Base-by-base conservation (phyloP, 2,113 vertebrate genomes). In the Lophius piscatorius region DNA sequence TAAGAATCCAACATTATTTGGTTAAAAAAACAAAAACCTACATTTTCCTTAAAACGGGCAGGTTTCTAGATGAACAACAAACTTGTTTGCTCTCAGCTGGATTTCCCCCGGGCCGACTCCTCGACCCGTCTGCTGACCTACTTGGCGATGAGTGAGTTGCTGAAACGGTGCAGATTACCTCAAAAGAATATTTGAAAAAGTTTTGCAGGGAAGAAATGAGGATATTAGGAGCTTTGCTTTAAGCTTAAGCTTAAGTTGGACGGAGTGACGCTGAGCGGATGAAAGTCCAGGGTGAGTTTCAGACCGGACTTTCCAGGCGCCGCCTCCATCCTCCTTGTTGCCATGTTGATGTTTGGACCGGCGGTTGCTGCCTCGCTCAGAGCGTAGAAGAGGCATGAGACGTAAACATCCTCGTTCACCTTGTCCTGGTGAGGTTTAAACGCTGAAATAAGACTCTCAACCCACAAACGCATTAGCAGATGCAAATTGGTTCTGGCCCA, bases 71-170 rank as follows among this genome's bases (percentile, higher is more conserved):
- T 40, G 57, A 79, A 67, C 63, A 76, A 60, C 35, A 59, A 70
- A 78, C 33, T 33, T 58, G 56, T 81, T 75, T 68, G 48, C 63
- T 69, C 71, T 67, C 71, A 83, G 71, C 56, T 83, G 81, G 74
- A 85, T 83, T 81, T 81, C 48, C 40, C 66, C 35, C 0, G 12
- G 38, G 49, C 50, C 24, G 49, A 34, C 55, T 63, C 35, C 44
- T 46, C 70, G 45, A 44, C 36, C 34, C 45, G 57, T 48, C 59
- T 76, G 64, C 11, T 83, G 83, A 85, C 84, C 82, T 83, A 83
- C 52, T 85, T 88, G 78, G 60, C 64, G n/a, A 29, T 6, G 2
- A 64, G 62, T 10, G 11, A 45, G 9, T 28, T 5, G 5, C 11
- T 48, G n/a, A n/a, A 9, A 16, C 11, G 70, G 61, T 57, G 56